Evolutionary conservation across 2,888 invertebrate species (phyloP).

Genomic region (Tinea pellionella): DNA sequence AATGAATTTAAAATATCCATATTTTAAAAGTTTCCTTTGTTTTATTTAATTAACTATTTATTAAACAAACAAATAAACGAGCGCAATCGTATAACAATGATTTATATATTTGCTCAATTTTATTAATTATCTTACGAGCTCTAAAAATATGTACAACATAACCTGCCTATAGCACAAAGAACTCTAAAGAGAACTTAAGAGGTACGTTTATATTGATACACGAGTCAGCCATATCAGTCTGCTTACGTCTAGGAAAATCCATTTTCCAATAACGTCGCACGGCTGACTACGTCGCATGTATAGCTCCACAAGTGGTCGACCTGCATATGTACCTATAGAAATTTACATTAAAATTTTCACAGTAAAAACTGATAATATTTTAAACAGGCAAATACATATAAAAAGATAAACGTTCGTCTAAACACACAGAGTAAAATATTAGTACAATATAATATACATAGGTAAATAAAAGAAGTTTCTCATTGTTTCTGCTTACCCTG

Average conservation of each 20-base stretch:
- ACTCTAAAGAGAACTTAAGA: neutral
- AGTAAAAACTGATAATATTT: too few relatives aligned
- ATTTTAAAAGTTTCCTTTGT: neutral
- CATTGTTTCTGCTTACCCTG: too few relatives aligned
- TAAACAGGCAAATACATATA: too few relatives aligned
- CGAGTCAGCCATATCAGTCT: neutral
- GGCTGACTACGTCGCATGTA: conserved; percentile 1
- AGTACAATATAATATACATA: too few relatives aligned
- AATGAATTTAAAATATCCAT: neutral
- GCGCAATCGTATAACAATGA: neutral
- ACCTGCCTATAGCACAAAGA: neutral
- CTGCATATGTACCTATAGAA: neutral
- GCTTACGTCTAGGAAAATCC: conserved; percentile 21
- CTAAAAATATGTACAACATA: too few relatives aligned
- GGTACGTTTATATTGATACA: neutral
- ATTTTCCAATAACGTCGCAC: conserved; percentile 38
- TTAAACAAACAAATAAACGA: neutral
- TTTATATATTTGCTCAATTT: neutral
- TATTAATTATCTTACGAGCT: neutral
- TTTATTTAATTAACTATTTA: neutral
- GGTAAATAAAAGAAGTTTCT: too few relatives aligned
- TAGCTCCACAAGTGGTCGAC: conserved; percentile 56
- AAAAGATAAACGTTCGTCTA: too few relatives aligned
- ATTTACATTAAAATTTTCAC: neutral
- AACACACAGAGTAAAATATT: too few relatives aligned